Evolutionary conservation across 1,140 invertebrate genomes (phyloP), one percentile per base, ranked within the genome.

Genomic region (Papilio xuthus): DNA sequence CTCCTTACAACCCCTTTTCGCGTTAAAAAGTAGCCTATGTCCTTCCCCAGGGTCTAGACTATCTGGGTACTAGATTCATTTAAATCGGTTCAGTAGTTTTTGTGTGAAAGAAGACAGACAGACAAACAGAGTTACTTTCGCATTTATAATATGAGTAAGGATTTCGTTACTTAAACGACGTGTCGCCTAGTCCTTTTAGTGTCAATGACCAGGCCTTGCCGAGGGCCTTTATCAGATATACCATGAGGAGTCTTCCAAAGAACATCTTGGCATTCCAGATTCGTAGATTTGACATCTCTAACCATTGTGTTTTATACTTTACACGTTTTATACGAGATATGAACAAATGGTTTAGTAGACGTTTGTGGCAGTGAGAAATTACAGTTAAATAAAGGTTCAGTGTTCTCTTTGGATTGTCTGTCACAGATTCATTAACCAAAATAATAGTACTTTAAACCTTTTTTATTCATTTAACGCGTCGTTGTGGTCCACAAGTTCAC

Each of bases 401-500:
- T 10, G 23, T 26, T 60, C 56, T 23, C 10, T 26, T 4, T 26
- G 8, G 1, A 6, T 60, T 26, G 56, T 26, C 9, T 26, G 56
- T 60, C 23, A 60, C 26, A n/a, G n/a, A 56, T 56, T 20, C 53
- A 56, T 60, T 60, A 28, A 60, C 20, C 32, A 60, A 60, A n/a
- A 60, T 20, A 60, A 28, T 26, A 26, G 23, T 20, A 20, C 18
- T 20, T 67, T 67, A 4, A 67, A 67, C 13, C 26, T 13, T 63
- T 67, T 67, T 67, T 50, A 67, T 67, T 67, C 60, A 18, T 67
- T 67, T 67, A 13, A 67, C 26, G 60, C 60, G 60, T 13, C 26
- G 26, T 67, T 28, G 23, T 12, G 13, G 26, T 67, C 32, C 23
- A 63, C 23, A 20, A 26, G 23, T 63, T 63, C 23, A 67, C 26